Base-by-base conservation (phyloP, 2,797 vertebrate species). In the Pelobates cultripes region DNA sequence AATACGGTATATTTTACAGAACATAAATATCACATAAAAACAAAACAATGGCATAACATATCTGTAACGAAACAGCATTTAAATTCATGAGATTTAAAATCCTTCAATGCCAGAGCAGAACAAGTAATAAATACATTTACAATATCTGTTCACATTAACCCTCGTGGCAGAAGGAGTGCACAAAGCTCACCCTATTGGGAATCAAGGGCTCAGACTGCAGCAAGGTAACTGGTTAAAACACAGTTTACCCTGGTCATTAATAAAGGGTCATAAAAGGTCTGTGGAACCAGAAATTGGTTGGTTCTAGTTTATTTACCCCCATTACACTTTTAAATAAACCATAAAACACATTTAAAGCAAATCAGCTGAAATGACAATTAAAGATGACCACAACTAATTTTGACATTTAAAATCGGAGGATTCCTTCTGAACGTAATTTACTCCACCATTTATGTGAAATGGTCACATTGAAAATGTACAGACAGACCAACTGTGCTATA, bases 21-120 rank as follows among this genome's bases (percentile, higher is more conserved):
- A 70, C 72, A 83, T 79, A 83, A 78, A 83, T 79, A 83, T 47
- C 9, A 83, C 77, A 75, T 69, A 74, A 3, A 79, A 68, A n/a
- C n/a, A 3, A 79, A 67, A 55, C 17, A 45, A 57, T 28, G 13
- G 57, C 53, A 74, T 70, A 15, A 60, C 15, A 14, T 17, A n/a
- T 72, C 47, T 7, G 43, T 28, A 45, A 68, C 28, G 28, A 28
- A 28, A 28, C 28, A 78, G 77, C 68, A 76, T 77, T 76, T 43
- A 41, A 53, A 42, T 70, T 51, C 44, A 69, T 28, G 9, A 43
- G 12, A 41, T 53, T 64, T 64, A 75, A 66, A 74, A 17, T 15
- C 14, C 17, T 15, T 47, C n/a, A 41, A 43, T 3, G 7, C 17
- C 14, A 42, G 15, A 61, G 40, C 14, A 45, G 61, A 53, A 43